Conservation (phyloP, 1,140 invertebrate genomes). For the Cyphomyrmex costatus region DNA sequence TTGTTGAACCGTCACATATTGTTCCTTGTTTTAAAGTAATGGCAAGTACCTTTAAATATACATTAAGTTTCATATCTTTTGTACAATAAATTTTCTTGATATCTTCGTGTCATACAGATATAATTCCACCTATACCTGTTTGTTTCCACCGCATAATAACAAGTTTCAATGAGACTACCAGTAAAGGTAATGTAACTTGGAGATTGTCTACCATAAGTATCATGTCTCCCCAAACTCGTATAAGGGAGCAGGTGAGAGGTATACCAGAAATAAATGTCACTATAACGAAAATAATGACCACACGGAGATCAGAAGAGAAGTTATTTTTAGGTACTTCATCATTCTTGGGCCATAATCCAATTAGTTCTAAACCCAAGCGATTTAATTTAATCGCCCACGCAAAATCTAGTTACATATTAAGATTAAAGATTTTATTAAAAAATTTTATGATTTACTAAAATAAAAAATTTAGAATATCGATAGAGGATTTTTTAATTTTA, state of each 20-base stretch:
- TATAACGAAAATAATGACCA: conserved; percentile 39
- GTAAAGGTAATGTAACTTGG: conserved; percentile 24
- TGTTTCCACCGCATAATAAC: conserved; percentile 36
- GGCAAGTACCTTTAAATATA: conserved; percentile 4
- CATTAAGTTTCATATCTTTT: neutral
- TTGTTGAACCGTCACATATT: neutral
- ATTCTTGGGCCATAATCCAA: conserved; percentile 18
- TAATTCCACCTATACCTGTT: conserved; percentile 20
- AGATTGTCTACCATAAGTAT: conserved; percentile 54
- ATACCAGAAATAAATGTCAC: conserved; percentile 13
- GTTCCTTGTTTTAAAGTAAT: neutral
- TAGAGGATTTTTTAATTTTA: neutral
- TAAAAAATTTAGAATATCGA: neutral
- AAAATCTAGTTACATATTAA: conserved; percentile 31
- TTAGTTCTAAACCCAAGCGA: conserved; percentile 30
- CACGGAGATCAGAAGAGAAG: conserved; percentile 29
- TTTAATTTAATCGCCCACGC: conserved; percentile 33
- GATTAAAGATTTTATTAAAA: neutral
- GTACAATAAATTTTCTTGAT: neutral
- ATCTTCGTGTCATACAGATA: neutral
- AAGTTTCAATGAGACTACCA: conserved; percentile 38
- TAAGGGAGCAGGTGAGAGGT: conserved; percentile 1
- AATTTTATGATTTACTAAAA: neutral
- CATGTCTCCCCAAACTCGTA: conserved; percentile 29
- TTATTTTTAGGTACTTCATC: neutral